Base-by-base conservation (phyloP, 1,140 invertebrate species). In the Drosophila suzukii region DNA sequence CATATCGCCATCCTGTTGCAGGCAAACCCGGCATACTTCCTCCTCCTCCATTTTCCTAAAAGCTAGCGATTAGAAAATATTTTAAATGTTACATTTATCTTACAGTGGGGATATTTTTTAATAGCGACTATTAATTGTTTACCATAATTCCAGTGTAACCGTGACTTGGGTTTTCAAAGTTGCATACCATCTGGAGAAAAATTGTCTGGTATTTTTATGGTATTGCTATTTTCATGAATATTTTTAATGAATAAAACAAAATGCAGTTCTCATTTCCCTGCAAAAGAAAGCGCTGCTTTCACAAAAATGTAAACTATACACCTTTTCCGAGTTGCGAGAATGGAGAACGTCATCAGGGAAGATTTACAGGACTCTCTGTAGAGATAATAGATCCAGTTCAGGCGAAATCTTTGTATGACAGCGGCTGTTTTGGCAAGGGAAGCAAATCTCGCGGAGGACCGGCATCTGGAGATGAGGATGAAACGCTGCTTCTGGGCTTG, bases 401-500 rank as follows among this genome's bases (percentile, higher is more conserved):
- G 80, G 39, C 96, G 81, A 91, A 92, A 78, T 92, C 93, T 4
- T 75, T 96, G 6, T 93, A 95, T 92, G 94, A 94, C 34, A 96
- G 95, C 94, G 96, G 96, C 10, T 95, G 93, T 91, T 97, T 96
- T 93, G 96, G 96, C 2, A 96, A 96, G 93, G 95, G 95, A 34
- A 94, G 94, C 36, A 84, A 94, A 11, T 96, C 95, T 0, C 93
- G 94, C 43, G 94, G 94, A 38, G 93, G 93, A 74, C 95, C 95
- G 34, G 91, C 44, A 12, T 74, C 67, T 12, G 63, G 76, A 10
- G 77, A 68, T 8, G 20, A 36, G 6, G 91, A 93, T 54, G 96
- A 96, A 93, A 94, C 93, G 11, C 89, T 96, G 20, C 93, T 95
- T 80, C 91, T 97, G 3, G 94, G 94, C 30, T 93, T 95, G 57